These are phyloP conservation scores for Scrobipalpa costella DNA, from an alignment of 2,888 invertebrate genomes.

Conservation along the genomic window DNA sequence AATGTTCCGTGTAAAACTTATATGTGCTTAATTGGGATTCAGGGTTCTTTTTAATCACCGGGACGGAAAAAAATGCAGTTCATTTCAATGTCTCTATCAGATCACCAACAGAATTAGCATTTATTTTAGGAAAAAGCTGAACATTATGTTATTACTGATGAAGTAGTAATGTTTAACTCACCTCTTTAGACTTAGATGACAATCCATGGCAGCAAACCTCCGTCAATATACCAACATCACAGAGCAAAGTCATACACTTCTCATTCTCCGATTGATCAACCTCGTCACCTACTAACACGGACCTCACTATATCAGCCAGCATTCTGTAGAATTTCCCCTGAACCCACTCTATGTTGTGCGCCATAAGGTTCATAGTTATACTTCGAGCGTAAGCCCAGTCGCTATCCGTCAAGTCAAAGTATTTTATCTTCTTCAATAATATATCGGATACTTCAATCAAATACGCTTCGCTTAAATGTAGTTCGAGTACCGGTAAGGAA, in stretches of 20 bases:
- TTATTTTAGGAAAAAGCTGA: no score
- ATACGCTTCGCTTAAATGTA: conserved; percentile 80
- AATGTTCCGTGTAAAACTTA: no score
- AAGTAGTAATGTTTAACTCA: conserved; percentile 31
- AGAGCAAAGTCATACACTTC: conserved; percentile 76
- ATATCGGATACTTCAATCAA: conserved; percentile 70
- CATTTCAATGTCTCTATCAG: not conserved
- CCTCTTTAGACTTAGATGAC: conserved; percentile 61
- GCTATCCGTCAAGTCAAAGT: conserved; percentile 57
- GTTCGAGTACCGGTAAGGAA: conserved; percentile 79
- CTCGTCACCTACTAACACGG: conserved; percentile 78
- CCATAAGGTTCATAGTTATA: conserved; percentile 78
- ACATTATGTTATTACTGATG: no score
- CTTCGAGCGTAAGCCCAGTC: conserved; percentile 63
- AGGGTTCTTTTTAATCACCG: no score
- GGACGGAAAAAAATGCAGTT: not conserved
- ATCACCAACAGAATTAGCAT: no score
- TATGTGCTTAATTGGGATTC: no score
- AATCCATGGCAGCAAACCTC: conserved; percentile 85
- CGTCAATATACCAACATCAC: conserved; percentile 79
- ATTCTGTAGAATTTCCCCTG: conserved; percentile 77
- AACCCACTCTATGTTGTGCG: conserved; percentile 79
- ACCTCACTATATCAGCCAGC: conserved; percentile 76
- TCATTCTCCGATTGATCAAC: conserved; percentile 63
- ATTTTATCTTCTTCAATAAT: conserved; percentile 56